Evolutionary conservation across 2,113 vertebrate genomes (phyloP), one percentile per base, ranked within the genome.

Genomic region (Leucosticte australis): DNA sequence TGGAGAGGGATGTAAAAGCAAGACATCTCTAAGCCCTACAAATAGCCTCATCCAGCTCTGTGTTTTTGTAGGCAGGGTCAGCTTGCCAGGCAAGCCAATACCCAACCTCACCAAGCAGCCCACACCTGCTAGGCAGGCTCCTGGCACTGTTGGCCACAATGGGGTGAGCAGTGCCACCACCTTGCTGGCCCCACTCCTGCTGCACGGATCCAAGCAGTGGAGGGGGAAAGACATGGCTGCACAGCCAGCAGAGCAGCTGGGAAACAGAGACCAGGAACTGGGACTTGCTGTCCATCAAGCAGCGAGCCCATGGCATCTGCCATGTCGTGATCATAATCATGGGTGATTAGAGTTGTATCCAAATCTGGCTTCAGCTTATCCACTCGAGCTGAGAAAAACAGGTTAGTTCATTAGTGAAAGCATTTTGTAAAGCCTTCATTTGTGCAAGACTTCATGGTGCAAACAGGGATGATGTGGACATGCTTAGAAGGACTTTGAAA

Each of bases 241-340:
- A 8, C 35, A 69, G n/a, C 42, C 64, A 67, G 23, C 19, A 59
- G 15, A 37, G n/a, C 27, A 71, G 52, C 33, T 90, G 75, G 68
- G 53, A 67, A 79, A 47, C 26, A 59, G 42, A 39, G 18, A 68
- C 20, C 56, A 52, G 35, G 52, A 50, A 37, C 1, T 63, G 23
- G 28, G 77, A n/a, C 17, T 71, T 41, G n/a, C 33, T 65, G 31
- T 56, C 59, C 33, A 17, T 64, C 33, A 64, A 64, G 17, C n/a
- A 60, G 53, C 17, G 56, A 71, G 39, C 30, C 33, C 0, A 0
- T 37, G 37, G 28, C 39, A 63, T 50, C 52, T 84, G 23, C 35
- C 11, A 8, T 15, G 24, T 17, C 0, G 0, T 41, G 41, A 41
- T 41, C 13, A 13, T 41, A 41, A 13, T 41, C 41, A 41, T 26